Base-by-base conservation (phyloP, 2,888 invertebrate genomes). In the Oligia strigilis region DNA sequence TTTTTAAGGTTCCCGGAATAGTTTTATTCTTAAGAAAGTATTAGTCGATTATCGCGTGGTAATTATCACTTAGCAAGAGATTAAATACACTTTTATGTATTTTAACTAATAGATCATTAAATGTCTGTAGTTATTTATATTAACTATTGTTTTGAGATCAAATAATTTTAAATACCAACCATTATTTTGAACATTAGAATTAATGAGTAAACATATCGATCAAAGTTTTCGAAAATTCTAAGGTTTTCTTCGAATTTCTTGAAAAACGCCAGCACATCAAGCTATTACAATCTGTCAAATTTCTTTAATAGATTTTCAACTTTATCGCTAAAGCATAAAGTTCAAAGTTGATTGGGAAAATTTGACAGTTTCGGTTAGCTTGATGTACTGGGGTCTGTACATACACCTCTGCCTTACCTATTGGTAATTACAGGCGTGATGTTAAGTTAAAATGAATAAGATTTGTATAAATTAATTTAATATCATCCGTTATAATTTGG, bases 1-100 rank as follows among this genome's bases (percentile, higher is more conserved):
- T 76, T 84, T 80, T 73, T 76, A 55, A 13, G 11, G 23, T 88
- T 78, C 49, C 62, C 8, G 19, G 19, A 71, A 74, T 62, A 40
- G 19, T 36, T 4, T 71, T 74, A 60, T 84, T 49, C 1, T 69
- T 29, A 52, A 9, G 23, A 72, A 64, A 55, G 3, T 58, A 72
- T 77, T 55, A 67, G 40, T 3, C 4, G 29, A 17, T 76, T 4
- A 77, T 29, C 0, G 46, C 5, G 4, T 29, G 52, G 13, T 40
- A 58, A 11, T 76, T 40, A 82, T 58, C 11, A 49, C 36, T 14
- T 29, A 46, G 73, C 62, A n/a, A n/a, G n/a, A 19, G n/a, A 77
- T 46, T 46, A 74, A 60, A 40, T 19, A 36, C 9, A 29, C 0
- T 64, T 58, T 2, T 58, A 2, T 17, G 11, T 36, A 23, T 17